A percentile compares a stretch with the other conserved stretches of the same genome.
Evolutionary conservation across 1,140 invertebrate genomes (phyloP).

Genomic region (Drosophila rufa): DNA sequence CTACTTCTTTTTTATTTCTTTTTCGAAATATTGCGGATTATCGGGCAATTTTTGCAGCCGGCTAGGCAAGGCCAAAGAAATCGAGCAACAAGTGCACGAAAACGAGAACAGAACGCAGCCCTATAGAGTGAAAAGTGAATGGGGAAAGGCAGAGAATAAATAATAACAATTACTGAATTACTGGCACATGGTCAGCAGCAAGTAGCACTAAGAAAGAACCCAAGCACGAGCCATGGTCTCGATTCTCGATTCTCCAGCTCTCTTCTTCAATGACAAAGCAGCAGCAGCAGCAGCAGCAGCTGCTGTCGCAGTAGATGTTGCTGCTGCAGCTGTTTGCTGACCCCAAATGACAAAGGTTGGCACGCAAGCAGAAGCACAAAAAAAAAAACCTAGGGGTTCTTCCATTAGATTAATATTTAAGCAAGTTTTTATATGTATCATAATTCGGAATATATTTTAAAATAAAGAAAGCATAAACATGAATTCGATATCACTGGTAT

Average conservation of each 20-base stretch:
- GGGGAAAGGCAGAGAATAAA: constrained; percentile 21
- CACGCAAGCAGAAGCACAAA: constrained; percentile 9
- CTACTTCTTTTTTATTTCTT: constrained; percentile 9
- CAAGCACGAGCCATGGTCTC: constrained; percentile 57
- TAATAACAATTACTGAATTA: constrained; percentile 62
- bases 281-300: constrained; percentile 6
- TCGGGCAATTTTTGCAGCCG: constrained; percentile 33
- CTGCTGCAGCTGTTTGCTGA: constrained; percentile 53
- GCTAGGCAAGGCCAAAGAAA: constrained; percentile 60
- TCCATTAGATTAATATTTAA: background rate
- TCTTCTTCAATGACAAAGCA: constrained; percentile 57
- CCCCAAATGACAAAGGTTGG: constrained; percentile 55
- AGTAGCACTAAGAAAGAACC: constrained; percentile 39
- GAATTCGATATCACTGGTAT: background rate
- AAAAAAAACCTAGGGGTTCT: background rate
- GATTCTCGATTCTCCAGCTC: constrained; percentile 42
- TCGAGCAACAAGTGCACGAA: constrained; percentile 66
- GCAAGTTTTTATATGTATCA: background rate
- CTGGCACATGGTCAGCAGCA: constrained; percentile 59
- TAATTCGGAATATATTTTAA: background rate
- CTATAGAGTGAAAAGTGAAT: constrained; percentile 34
- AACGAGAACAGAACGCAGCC: constrained; percentile 15
- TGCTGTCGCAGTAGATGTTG: constrained; percentile 34
- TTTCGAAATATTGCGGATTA: constrained; percentile 31
- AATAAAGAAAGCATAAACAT: background rate